Conservation (phyloP, 1,140 invertebrate species). For the Stegodyphus dumicola region DNA sequence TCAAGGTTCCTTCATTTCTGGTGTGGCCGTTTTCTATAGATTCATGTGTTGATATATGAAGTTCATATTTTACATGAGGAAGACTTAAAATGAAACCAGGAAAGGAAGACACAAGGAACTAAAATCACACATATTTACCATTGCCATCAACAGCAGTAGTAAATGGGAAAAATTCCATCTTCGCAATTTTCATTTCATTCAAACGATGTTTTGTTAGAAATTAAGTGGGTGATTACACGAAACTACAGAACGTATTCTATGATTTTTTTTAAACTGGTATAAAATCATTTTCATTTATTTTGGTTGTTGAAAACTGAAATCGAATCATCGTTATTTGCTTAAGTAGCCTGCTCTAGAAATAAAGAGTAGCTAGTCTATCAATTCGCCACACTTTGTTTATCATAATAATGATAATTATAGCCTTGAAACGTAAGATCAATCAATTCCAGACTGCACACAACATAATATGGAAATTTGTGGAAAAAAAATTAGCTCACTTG, state of each 20-base stretch:
- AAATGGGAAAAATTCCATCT: not conserved
- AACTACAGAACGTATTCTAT: conserved; percentile 18
- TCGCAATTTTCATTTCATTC: conserved; percentile 29
- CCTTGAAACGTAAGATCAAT: not conserved
- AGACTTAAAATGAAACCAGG: not conserved
- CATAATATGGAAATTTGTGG: conserved; percentile 13
- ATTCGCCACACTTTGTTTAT: conserved; percentile 44
- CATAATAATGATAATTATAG: conserved; percentile 37
- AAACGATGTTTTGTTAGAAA: conserved; percentile 19
- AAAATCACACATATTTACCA: not conserved
- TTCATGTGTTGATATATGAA: conserved; percentile 30
- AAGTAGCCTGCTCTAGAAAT: conserved; percentile 54
- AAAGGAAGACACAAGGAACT: not conserved
- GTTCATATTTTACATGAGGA: conserved; percentile 44
- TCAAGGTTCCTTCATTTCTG: not conserved
- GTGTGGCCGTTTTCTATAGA: not conserved
- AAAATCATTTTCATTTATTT: conserved; percentile 43
- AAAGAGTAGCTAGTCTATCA: conserved; percentile 47
- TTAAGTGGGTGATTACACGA: not conserved
- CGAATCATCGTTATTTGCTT: conserved; percentile 51
- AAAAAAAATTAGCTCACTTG: conserved; percentile 18
- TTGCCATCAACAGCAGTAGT: conserved; percentile 28
- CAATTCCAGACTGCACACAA: conserved; percentile 23
- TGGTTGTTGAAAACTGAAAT: conserved; percentile 29
- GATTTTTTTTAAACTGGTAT: conserved; percentile 4